Base-by-base conservation (phyloP, 2,797 vertebrate species). In the Cossypha polioptera region DNA sequence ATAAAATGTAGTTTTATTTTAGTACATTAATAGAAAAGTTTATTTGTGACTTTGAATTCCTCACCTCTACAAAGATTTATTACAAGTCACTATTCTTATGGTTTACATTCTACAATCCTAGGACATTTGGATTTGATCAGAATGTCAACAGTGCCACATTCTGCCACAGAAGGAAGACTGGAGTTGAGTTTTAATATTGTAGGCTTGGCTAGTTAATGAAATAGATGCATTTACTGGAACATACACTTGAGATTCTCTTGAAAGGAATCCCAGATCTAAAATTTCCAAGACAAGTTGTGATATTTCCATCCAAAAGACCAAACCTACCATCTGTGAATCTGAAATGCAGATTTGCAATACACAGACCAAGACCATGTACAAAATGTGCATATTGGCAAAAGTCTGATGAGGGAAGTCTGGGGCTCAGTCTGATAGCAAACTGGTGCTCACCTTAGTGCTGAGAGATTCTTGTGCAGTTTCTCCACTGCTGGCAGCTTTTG, bases 261-360 rank as follows among this genome's bases (percentile, higher is more conserved):
- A 93, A 95, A 95, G 45, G 11, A 50, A 90, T 86, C 88, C 88
- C 63, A 90, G 59, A 79, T 63, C 17, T 73, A 69, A 76, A 58
- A 69, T 77, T 90, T 76, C 31, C 31, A 48, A 69, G 78, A 48
- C 31, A 66, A 86, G 18, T 35, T 85, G 18, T 80, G 80, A 40
- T 86, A 67, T 48, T 82, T 82, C 20, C 47, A 87, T 58, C 59
- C 81, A 91, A 79, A 87, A 87, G 36, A 79, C n/a, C 58, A 76
- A 79, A 79, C 11, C 11, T 85, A 48, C 78, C 75, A 77, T 83
- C 90, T 93, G 85, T 45, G 59, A 74, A 91, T 63, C 59, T 76
- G 67, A 85, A 92, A 84, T 53, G 42, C n/a, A 86, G 51, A 79
- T 93, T 73, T 69, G 36, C 19, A 89, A 35, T 76, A 53, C 22